Percentiles rank a stretch among this genome's conserved stretches.
These are phyloP conservation scores for Macaca nemestrina DNA, from an alignment of 2,113 vertebrate genomes.

Conservation along the genomic window DNA sequence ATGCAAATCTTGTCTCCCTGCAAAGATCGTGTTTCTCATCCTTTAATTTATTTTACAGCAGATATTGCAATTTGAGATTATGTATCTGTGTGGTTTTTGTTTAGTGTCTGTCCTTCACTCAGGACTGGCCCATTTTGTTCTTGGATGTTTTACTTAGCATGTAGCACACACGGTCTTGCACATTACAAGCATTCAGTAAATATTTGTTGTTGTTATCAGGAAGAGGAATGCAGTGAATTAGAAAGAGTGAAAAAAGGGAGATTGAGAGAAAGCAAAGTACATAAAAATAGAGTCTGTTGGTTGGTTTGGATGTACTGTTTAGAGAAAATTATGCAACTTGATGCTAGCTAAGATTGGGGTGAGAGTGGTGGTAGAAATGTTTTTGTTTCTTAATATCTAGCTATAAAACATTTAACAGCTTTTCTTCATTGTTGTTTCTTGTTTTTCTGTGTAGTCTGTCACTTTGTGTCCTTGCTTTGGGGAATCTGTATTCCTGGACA, in stretches of 20 bases:
- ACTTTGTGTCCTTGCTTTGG: slow-evolving; percentile 25
- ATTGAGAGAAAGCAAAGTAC: slow-evolving; percentile 63
- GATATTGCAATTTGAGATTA: slow-evolving; percentile 18
- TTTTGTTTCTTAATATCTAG: slow-evolving; percentile 4
- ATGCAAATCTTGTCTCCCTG: not conserved
- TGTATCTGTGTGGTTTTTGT: slow-evolving; percentile 1
- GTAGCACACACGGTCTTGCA: not conserved
- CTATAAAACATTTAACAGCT: not conserved
- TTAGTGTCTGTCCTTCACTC: not conserved
- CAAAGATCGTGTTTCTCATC: not conserved
- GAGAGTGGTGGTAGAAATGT: not conserved
- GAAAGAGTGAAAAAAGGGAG: not conserved
- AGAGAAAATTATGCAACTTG: slow-evolving; percentile 14
- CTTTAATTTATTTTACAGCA: not conserved
- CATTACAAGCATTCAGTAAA: slow-evolving; percentile 51
- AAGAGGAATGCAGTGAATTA: slow-evolving; percentile 50
- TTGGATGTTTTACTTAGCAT: not conserved
- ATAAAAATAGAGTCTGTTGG: slow-evolving; percentile 61
- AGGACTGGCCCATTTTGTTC: slow-evolving; percentile 38
- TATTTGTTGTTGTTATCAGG: slow-evolving; percentile 50
- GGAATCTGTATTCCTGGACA: slow-evolving; percentile 1
- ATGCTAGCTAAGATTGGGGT: not conserved
- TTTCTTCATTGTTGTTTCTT: slow-evolving; percentile 12
- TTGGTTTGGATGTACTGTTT: not conserved
- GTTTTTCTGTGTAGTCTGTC: slow-evolving; percentile 9